Evolutionary conservation across 2,113 vertebrate genomes (phyloP), one percentile per base, ranked within the genome.

Genomic region (Trichomycterus rosablanca): DNA sequence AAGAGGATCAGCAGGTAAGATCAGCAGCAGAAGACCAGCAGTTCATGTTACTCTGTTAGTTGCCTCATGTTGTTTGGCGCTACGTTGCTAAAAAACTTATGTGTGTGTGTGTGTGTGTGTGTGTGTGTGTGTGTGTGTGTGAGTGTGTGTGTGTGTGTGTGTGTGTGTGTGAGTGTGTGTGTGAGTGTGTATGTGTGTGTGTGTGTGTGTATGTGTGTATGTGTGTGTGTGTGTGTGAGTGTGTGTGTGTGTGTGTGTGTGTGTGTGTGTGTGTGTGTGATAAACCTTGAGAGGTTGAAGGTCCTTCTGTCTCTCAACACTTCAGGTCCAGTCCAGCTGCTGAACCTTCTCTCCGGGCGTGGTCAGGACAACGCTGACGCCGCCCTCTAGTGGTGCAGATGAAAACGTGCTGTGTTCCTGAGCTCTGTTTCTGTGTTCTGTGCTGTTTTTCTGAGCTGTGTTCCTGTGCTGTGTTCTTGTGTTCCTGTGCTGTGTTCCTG

Each of bases 81-180:
- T n/a, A n/a, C n/a, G n/a, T n/a, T n/a, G n/a, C n/a, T n/a, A n/a
- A n/a, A n/a, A n/a, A n/a, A n/a, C n/a, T n/a, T n/a, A n/a, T n/a
- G n/a, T n/a, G n/a, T n/a, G n/a, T n/a, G n/a, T n/a, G n/a, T n/a
- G n/a, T n/a, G n/a, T n/a, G n/a, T n/a, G n/a, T n/a, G n/a, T n/a
- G n/a, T n/a, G n/a, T n/a, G n/a, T n/a, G n/a, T n/a, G n/a, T n/a
- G n/a, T n/a, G n/a, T n/a, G n/a, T n/a, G n/a, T n/a, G n/a, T n/a
- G n/a, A n/a, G n/a, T n/a, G n/a, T n/a, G n/a, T n/a, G n/a, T n/a
- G n/a, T n/a, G n/a, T n/a, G n/a, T n/a, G n/a, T n/a, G 48, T 50
- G 48, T 50, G 48, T 50, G 48, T 50, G 48, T 50, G 50, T 52
- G 24, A 30, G 57, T 34, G 57, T 34, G 39, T 49, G 30, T 18